Evolutionary conservation across 2,113 vertebrate genomes (phyloP).

Genomic region (Takifugu bimaculatus): DNA sequence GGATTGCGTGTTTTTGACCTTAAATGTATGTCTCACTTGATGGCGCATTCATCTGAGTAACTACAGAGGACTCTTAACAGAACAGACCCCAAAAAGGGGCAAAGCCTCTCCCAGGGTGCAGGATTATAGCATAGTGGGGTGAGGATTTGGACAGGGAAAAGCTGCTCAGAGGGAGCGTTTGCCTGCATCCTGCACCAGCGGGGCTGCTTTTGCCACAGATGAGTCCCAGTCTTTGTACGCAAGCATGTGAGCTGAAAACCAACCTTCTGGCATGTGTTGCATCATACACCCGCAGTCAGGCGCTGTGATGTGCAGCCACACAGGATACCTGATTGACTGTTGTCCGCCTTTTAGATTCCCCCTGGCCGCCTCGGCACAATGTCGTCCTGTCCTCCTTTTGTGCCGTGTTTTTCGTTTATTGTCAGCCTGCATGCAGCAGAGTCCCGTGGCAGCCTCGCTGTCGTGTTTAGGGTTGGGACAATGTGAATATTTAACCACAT

Average conservation of each 20-base stretch:
- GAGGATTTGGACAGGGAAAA: constrained; percentile 58
- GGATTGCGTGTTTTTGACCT: background rate
- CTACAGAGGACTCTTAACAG: constrained; percentile 48
- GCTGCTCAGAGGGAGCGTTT: constrained; percentile 44
- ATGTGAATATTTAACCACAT: no score
- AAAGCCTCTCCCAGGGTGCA: constrained; percentile 45
- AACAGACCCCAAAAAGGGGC: constrained; percentile 50
- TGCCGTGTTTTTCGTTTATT: no score
- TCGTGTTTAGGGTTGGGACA: no score
- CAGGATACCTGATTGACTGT: constrained; percentile 27
- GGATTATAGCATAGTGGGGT: constrained; percentile 59
- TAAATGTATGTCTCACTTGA: constrained; percentile 8
- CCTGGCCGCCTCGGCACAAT: constrained; percentile 8
- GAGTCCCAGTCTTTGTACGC: constrained; percentile 32
- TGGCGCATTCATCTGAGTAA: constrained; percentile 40
- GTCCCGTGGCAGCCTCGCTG: background rate
- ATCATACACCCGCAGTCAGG: constrained; percentile 31
- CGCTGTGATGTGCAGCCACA: constrained; percentile 13
- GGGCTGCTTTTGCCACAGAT: constrained; percentile 35
- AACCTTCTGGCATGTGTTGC: constrained; percentile 36
- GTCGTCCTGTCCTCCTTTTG: constrained; percentile 4
- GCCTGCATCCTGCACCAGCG: constrained; percentile 14
- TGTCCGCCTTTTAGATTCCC: constrained; percentile 27
- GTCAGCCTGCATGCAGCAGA: background rate
- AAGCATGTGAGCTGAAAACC: background rate